Evolutionary conservation across 1,140 invertebrate species (phyloP).

Genomic region (Megathymus violae): DNA sequence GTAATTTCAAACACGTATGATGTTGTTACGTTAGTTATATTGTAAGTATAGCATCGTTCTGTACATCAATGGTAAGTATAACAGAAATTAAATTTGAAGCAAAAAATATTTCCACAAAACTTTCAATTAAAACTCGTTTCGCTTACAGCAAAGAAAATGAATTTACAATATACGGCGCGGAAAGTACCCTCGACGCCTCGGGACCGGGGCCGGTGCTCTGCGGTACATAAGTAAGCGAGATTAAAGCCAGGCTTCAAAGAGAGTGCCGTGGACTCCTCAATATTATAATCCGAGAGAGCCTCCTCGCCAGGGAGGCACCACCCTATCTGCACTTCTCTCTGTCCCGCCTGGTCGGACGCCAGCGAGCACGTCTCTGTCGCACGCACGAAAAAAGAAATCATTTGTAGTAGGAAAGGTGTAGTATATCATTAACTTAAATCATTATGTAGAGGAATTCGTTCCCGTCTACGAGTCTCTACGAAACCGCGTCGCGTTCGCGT

Average conservation of each 20-base stretch:
- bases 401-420: conserved; percentile 71
- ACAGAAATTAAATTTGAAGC: background rate
- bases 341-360: conserved; percentile 28
- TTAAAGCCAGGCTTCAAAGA: conserved; percentile 61
- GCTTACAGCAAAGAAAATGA: conserved; percentile 27
- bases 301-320: conserved; percentile 56
- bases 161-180: conserved; percentile 25
- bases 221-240: conserved; percentile 65
- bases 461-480: conserved; percentile 29
- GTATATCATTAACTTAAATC: conserved; percentile 81
- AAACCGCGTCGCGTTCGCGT: conserved; percentile 34
- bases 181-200: conserved; percentile 21
- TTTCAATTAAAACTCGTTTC: conserved; percentile 31
- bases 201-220: conserved; percentile 37
- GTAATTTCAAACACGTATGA: too few species aligned
- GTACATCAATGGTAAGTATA: too few species aligned
- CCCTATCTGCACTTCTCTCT: conserved; percentile 44
- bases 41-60: too few species aligned
- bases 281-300: conserved; percentile 62
- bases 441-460: conserved; percentile 64
- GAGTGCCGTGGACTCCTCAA: conserved; percentile 50
- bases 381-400: conserved; percentile 62
- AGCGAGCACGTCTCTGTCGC: conserved; percentile 40
- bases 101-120: conserved; percentile 20
- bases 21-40: too few species aligned